These are phyloP conservation scores for Marmota flaviventris DNA, from an alignment of 2,113 vertebrate species.

Conservation along the genomic window DNA sequence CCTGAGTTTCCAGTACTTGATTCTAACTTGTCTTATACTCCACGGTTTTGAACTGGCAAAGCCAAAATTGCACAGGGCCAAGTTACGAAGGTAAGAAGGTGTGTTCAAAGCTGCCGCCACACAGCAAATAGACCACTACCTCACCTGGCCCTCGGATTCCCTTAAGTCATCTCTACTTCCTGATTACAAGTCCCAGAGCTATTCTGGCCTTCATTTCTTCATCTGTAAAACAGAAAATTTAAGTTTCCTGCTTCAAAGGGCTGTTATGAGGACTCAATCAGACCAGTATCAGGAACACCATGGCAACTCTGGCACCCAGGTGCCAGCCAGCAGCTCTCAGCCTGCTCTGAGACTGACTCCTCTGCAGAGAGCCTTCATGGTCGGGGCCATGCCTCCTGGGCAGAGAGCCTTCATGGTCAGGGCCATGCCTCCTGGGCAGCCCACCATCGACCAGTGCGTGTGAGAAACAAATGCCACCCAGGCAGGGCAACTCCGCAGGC, in stretches of 20 bases:
- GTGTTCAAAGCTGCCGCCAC: neutral
- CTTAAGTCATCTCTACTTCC: neutral
- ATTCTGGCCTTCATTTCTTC: too few relatives aligned
- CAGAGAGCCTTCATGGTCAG: neutral
- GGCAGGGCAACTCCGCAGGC: neutral
- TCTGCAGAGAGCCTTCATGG: neutral
- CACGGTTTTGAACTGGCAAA: neutral
- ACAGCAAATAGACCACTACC: too few relatives aligned
- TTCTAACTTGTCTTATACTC: neutral
- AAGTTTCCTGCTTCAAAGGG: rapidly evolving
- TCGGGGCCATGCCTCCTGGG: neutral
- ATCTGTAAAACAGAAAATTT: neutral
- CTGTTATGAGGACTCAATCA: neutral
- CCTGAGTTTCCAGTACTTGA: too few relatives aligned
- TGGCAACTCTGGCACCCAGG: too few relatives aligned
- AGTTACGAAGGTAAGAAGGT: neutral
- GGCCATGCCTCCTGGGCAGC: neutral
- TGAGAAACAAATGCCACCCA: too few relatives aligned
- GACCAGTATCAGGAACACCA: neutral
- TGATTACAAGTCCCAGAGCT: neutral
- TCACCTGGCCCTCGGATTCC: too few relatives aligned
- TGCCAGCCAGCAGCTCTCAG: neutral
- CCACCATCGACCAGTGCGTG: too few relatives aligned
- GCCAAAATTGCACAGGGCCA: neutral
- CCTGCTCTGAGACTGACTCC: too few relatives aligned